phyloP scores from a whole-genome alignment of 2,797 vertebrate species.

The Enteromius thamalakanensis region DNA sequence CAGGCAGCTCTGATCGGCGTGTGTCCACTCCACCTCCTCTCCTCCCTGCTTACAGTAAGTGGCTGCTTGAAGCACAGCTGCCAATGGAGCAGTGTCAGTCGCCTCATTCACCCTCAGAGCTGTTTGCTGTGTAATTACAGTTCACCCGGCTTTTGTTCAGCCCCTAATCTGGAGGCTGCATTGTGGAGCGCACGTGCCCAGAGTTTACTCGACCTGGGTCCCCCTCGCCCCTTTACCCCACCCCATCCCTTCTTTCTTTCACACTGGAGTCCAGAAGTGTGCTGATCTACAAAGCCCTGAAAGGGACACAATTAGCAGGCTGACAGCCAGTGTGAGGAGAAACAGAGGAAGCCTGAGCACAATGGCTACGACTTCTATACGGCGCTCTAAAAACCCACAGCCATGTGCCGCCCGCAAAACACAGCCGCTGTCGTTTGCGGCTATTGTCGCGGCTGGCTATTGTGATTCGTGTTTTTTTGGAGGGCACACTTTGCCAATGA shows the following conservation, averaged over 20 bases:
- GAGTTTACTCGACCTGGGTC: constrained; percentile 48
- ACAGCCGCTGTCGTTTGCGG: neutral
- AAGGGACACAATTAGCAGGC: constrained; percentile 70
- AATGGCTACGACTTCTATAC: constrained; percentile 74
- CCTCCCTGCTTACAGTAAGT: constrained; percentile 60
- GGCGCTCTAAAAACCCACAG: constrained; percentile 71
- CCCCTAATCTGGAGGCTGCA: constrained; percentile 73
- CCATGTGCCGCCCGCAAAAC: constrained; percentile 51
- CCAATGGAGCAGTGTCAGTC: constrained; percentile 69
- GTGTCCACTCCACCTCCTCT: constrained; percentile 41
- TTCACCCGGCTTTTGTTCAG: constrained; percentile 74
- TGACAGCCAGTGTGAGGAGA: constrained; percentile 64
- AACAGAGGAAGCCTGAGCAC: constrained; percentile 68
- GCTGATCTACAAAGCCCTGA: constrained; percentile 71
- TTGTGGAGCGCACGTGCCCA: constrained; percentile 77
- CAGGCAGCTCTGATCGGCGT: constrained; percentile 28
- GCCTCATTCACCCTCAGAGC: constrained; percentile 56
- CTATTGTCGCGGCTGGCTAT: constrained; percentile 17
- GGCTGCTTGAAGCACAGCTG: constrained; percentile 70
- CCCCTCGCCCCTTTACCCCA: constrained; percentile 45
- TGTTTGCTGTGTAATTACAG: constrained; percentile 79
- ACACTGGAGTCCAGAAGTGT: constrained; percentile 71
- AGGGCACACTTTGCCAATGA: constrained; percentile 55
- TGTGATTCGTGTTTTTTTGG: constrained; percentile 48
- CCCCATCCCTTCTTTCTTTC: constrained; percentile 51